These are phyloP conservation scores for Molanna angustata DNA, from an alignment of 2,888 invertebrate genomes.

Conservation along the genomic window DNA sequence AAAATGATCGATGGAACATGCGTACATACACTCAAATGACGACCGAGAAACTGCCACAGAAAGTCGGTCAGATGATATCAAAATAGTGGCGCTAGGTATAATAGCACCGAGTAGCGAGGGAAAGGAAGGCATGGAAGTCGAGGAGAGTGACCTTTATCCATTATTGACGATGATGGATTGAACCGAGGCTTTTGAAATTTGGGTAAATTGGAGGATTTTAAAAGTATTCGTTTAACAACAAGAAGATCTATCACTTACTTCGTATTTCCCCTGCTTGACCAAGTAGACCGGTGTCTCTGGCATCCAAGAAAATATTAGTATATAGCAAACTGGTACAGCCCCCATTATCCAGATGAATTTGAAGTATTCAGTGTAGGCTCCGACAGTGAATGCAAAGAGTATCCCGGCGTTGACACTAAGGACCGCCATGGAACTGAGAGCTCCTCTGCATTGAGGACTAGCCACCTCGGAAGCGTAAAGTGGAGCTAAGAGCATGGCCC, in stretches of 20 bases:
- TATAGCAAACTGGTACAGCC: constrained; percentile 46
- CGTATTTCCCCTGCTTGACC: constrained; percentile 40
- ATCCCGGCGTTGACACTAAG: constrained; percentile 51
- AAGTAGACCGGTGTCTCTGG: constrained; percentile 62
- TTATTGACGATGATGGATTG: no score
- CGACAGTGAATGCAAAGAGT: constrained; percentile 50
- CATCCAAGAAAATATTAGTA: constrained; percentile 50
- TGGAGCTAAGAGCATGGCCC: constrained; percentile 47
- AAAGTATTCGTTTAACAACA: background rate
- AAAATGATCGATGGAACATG: no score
- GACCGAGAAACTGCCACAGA: no score
- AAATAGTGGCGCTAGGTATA: no score
- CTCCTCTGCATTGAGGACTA: constrained; percentile 52
- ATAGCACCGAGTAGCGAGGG: no score
- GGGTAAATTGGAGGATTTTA: no score
- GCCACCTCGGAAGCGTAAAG: constrained; percentile 57
- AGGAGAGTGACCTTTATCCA: no score
- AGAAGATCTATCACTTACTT: constrained; percentile 2
- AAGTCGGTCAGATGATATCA: no score
- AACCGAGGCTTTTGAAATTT: no score
- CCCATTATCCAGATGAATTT: constrained; percentile 52
- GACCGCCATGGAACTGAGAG: constrained; percentile 57
- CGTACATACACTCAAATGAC: no score
- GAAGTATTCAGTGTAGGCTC: constrained; percentile 49
- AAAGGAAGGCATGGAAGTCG: background rate